Conservation (phyloP, 2,797 vertebrate species). For the Pachyuromys duprasi region DNA sequence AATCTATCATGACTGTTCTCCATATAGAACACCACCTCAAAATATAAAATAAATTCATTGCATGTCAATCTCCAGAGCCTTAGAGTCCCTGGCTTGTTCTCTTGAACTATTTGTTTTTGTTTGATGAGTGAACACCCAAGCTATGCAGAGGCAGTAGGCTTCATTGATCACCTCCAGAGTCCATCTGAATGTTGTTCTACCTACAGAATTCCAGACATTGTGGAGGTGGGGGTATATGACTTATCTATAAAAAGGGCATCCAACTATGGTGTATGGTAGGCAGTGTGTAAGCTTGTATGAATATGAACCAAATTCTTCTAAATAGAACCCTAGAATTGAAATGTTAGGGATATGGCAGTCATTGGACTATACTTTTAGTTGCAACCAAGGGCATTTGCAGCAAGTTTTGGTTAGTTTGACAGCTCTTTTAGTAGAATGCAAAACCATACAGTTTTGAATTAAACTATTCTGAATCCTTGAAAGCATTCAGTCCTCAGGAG, state of each 20-base stretch:
- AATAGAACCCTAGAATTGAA: neutral
- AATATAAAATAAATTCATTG: neutral
- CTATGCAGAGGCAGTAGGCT: neutral
- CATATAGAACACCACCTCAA: neutral
- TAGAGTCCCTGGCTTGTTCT: neutral
- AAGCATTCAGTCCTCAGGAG: neutral
- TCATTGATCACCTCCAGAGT: neutral
- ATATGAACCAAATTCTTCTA: neutral
- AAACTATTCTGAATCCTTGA: neutral
- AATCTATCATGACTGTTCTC: neutral
- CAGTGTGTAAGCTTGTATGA: neutral
- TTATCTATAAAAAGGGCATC: neutral
- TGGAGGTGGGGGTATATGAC: neutral
- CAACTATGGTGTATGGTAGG: too few relatives aligned
- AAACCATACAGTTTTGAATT: neutral
- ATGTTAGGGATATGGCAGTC: neutral
- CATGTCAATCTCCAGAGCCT: neutral
- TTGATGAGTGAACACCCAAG: neutral
- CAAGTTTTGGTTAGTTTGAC: neutral
- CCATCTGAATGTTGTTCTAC: neutral
- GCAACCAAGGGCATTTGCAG: neutral
- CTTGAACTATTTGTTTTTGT: neutral
- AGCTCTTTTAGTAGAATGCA: neutral
- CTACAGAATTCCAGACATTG: neutral
- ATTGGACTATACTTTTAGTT: neutral